Base-by-base conservation (phyloP, 2,888 invertebrate species). In the Agrilus mali region DNA sequence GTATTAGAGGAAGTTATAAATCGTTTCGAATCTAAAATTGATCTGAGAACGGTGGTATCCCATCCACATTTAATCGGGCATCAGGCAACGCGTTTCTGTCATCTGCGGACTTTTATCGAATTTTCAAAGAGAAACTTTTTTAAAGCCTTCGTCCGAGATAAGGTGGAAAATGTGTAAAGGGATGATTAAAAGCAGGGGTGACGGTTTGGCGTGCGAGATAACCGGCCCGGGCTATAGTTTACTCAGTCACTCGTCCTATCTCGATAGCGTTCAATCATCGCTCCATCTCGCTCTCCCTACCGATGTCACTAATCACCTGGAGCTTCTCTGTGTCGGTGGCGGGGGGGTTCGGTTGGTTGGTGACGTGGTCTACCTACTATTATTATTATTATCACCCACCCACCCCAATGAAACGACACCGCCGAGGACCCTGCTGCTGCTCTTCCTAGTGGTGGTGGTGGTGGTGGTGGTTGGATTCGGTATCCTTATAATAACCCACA, bases 1-100 rank as follows among this genome's bases (percentile, higher is more conserved):
- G 58, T 62, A 58, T 59, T 59, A 58, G 59, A 63, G 66, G 65
- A 66, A 66, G 66, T 66, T 65, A 66, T 66, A 66, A 66, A 66
- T 66, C 65, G 63, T 62, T 57, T 55, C 58, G 55, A 66, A 66
- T 66, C 66, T 66, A 65, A 66, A 66, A 66, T 66, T 64, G 64
- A 64, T 64, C 64, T 60, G 63, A 55, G 63, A 62, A 62, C 27
- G 2, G 27, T 10, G 2, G 27, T 27, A 27, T 61, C 60, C 61
- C 61, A 62, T 61, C 61, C 61, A 57, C 59, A 60, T 61, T 60
- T 61, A 63, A 62, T 63, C 61, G 59, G 60, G 27, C 27, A 27
- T 27, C 55, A 58, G 57, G 57, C 58, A 60, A 27, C 27, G 27
- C 60, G 60, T 60, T 60, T 60, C 59, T 56, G 61, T 61, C 62